Evolutionary conservation across 35 echinoderm and acorn worm species (phyloP).

Genomic region (Ophioderma brevispina): DNA sequence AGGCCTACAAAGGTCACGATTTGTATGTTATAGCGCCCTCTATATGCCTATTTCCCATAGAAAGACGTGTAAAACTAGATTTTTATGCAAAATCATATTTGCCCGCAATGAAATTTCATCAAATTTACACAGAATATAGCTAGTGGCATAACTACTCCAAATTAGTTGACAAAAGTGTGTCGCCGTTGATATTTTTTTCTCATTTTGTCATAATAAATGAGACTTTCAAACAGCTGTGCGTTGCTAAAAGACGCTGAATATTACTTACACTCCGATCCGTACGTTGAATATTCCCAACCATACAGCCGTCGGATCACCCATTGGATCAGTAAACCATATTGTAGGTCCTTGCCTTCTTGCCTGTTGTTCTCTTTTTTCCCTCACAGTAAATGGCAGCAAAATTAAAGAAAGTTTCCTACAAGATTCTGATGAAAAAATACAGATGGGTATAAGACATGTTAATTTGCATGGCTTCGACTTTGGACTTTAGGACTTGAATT

Average conservation of each 20-base stretch:
- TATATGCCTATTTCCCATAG: no score
- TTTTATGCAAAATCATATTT: background rate
- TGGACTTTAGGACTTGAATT: no score
- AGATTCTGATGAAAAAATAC: background rate
- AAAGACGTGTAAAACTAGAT: no score
- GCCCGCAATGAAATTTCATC: background rate
- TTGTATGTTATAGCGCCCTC: no score
- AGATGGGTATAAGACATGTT: no score
- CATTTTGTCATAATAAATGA: background rate
- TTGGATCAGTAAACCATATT: background rate
- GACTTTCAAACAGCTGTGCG: no score
- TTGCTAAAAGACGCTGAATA: background rate
- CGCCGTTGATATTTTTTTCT: background rate
- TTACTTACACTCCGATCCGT: background rate
- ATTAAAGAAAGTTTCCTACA: background rate
- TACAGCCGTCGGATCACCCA: background rate
- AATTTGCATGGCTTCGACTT: no score
- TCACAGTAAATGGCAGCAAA: background rate
- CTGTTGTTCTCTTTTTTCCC: background rate
- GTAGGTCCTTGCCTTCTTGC: background rate
- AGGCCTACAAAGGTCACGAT: no score
- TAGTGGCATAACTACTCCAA: background rate
- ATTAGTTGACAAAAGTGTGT: background rate
- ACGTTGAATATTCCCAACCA: background rate
- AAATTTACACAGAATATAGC: background rate